These are phyloP conservation scores for Sebastes hopkinsi DNA, from an alignment of 2,797 vertebrate species.

Conservation along the genomic window DNA sequence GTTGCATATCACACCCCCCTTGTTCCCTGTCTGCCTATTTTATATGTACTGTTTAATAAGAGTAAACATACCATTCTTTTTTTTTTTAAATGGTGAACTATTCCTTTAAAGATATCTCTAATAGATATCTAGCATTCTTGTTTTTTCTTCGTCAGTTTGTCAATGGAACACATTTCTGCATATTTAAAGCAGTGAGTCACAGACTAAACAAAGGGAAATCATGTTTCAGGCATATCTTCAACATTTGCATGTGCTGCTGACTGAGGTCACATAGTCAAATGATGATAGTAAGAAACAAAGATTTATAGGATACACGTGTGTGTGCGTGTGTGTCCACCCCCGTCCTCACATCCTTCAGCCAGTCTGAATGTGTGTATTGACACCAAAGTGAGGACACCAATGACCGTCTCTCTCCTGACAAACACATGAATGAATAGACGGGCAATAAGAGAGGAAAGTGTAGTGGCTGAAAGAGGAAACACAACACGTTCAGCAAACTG, in stretches of 20 bases:
- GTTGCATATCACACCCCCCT: not conserved
- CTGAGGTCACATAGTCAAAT: slow-evolving; percentile 43
- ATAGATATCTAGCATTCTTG: not conserved
- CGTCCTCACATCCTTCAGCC: slow-evolving; percentile 47
- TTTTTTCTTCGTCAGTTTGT: not conserved
- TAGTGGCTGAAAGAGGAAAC: not conserved
- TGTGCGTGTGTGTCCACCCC: not conserved
- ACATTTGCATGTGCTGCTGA: slow-evolving; percentile 42
- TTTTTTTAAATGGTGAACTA: not conserved
- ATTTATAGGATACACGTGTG: not conserved
- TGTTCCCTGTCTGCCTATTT: not conserved
- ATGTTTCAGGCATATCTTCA: slow-evolving; percentile 5
- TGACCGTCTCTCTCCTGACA: slow-evolving; percentile 6
- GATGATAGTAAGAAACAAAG: not conserved
- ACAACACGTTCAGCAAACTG: not conserved
- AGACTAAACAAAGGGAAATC: slow-evolving; percentile 42
- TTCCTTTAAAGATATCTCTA: not conserved
- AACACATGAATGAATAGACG: slow-evolving; percentile 7
- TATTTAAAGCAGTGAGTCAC: slow-evolving; percentile 29
- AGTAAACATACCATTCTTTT: not conserved
- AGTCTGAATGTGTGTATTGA: slow-evolving; percentile 18
- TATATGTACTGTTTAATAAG: not conserved
- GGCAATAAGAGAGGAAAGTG: not conserved
- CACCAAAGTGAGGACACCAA: slow-evolving; percentile 25
- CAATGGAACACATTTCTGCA: not conserved